Base-by-base conservation (phyloP, 2,888 invertebrate species). In the Oasisia sp. region DNA sequence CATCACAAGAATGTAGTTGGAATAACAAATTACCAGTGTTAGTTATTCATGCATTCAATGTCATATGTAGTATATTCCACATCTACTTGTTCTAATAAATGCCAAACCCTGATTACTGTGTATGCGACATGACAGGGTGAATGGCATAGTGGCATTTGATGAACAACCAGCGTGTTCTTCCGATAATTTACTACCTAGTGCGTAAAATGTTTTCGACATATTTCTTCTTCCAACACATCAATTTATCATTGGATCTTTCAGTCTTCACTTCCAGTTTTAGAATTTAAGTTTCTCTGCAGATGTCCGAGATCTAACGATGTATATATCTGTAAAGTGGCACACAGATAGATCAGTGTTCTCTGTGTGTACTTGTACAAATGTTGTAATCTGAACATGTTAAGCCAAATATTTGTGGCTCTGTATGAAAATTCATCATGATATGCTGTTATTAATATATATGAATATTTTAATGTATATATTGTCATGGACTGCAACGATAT, bases 391-490 rank as follows among this genome's bases (percentile, higher is more conserved):
- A 74, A 74, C 74, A 74, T 5, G 74, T 74, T n/a, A 74, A 74
- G 74, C 74, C 74, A 74, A 74, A 0, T 74, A 27, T 27, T 74
- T 74, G 74, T 74, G 74, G 74, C 74, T 27, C 27, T 74, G 74
- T 74, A 27, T 74, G 74, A 74, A 74, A 74, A 27, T 7, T 74
- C 74, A 74, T 74, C 74, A 74, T 74, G 74, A 74, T 74, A 27
- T 74, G 74, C 74, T 74, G 74, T 74, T 74, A 74, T 74, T 74
- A 74, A 74, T 74, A 74, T 74, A 74, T 74, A 27, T 74, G 74
- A 74, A 74, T 74, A 74, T 74, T 74, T 74, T 74, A 74, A 74
- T 74, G 74, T 74, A 74, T 74, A 74, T 74, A 74, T 74, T 74
- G 74, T 74, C 74, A 74, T 74, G 74, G 74, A 74, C 74, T 74